These are phyloP conservation scores for Halictus quadricinctus DNA, from an alignment of 2,888 invertebrate species.

Conservation along the genomic window DNA sequence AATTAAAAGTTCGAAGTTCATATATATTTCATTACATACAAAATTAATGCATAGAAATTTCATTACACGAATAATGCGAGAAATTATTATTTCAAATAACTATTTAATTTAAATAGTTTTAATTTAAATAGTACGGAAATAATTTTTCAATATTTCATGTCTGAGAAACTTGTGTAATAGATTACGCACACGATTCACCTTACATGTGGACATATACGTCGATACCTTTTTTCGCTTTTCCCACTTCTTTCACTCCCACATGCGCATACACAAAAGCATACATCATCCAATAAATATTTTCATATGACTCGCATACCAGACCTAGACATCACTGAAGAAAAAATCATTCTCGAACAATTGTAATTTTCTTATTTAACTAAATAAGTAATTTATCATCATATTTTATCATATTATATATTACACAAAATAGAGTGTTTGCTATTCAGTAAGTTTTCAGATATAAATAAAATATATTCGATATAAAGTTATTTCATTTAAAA, in stretches of 20 bases:
- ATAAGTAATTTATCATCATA: background rate
- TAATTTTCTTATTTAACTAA: background rate
- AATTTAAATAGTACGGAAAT: background rate
- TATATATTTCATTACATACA: no score
- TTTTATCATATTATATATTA: background rate
- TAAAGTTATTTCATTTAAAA: background rate
- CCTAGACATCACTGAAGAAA: background rate
- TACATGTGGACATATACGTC: constrained; percentile 16
- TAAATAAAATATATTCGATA: background rate
- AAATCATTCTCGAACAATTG: background rate
- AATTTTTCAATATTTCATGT: constrained; percentile 9
- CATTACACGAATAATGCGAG: no score
- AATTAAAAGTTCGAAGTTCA: background rate
- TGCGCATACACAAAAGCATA: constrained; percentile 16
- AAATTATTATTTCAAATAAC: no score
- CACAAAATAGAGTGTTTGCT: background rate
- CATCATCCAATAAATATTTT: constrained; percentile 18
- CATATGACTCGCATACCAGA: constrained; percentile 6
- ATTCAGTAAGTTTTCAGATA: background rate
- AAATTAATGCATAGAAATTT: no score
- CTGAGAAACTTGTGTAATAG: constrained; percentile 12
- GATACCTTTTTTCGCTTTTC: constrained; percentile 14
- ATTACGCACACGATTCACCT: constrained; percentile 6
- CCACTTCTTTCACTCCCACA: constrained; percentile 18
- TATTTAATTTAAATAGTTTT: no score